A percentile compares a stretch with the other conserved stretches of the same genome.
Evolutionary conservation across 2,113 vertebrate genomes (phyloP).

Genomic region (Sander vitreus): DNA sequence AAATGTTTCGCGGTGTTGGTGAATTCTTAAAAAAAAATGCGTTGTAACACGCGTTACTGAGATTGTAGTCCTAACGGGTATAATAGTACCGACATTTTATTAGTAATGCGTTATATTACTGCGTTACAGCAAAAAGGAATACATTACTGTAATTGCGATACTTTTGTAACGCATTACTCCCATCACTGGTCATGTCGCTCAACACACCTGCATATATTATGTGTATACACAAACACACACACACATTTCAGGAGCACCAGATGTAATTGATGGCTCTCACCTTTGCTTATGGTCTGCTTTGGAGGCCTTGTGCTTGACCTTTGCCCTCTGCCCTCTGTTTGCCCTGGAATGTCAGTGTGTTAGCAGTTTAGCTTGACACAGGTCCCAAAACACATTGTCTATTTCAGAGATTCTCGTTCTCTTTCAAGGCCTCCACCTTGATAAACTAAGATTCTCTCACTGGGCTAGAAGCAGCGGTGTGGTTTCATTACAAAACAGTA

Average conservation of each 20-base stretch:
- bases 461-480: neutral
- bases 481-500: neutral
- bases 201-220: conserved; percentile 47
- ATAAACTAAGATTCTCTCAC: neutral
- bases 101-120: too few species aligned
- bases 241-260: conserved; percentile 37
- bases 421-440: neutral
- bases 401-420: neutral
- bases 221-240: conserved; percentile 18
- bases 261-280: conserved; percentile 39
- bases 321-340: conserved; percentile 41
- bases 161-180: too few species aligned
- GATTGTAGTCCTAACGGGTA: too few species aligned
- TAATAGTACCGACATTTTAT: too few species aligned
- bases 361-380: neutral
- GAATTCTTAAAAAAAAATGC: too few species aligned
- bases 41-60: too few species aligned
- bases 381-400: neutral
- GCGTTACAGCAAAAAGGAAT: too few species aligned
- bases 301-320: conserved; percentile 48
- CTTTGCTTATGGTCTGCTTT: conserved; percentile 43
- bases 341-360: conserved; percentile 23
- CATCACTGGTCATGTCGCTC: conserved; percentile 23
- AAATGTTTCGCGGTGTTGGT: too few species aligned
- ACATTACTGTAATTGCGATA: too few species aligned